These are phyloP conservation scores for Sebastes diploproa DNA, from an alignment of 2,797 vertebrate genomes.

Conservation along the genomic window DNA sequence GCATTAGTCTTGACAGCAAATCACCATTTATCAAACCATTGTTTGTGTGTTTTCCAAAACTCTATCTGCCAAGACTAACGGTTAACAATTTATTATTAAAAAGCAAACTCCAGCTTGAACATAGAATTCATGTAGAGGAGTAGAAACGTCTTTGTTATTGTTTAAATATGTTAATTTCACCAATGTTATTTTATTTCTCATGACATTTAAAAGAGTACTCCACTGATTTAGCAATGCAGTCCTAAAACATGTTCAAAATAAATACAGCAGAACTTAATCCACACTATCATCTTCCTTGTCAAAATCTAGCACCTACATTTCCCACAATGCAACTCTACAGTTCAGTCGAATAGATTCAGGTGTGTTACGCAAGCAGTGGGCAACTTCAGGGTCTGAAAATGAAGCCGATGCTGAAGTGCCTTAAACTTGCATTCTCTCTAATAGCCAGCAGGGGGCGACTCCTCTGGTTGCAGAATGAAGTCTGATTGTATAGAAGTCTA, in stretches of 20 bases:
- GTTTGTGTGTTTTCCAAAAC: background rate
- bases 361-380: background rate
- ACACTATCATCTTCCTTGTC: background rate
- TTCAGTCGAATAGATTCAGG: background rate
- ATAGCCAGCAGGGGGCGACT: no score
- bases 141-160: background rate
- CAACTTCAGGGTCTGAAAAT: no score
- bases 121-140: background rate
- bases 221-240: background rate
- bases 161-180: background rate
- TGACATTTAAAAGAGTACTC: background rate
- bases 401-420: no score
- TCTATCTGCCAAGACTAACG: background rate
- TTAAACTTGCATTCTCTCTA: no score
- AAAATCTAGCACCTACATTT: background rate
- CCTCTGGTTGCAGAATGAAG: fast-evolving
- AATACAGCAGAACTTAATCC: background rate
- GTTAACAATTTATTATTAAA: no score
- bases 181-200: background rate
- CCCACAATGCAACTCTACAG: background rate
- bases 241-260: background rate
- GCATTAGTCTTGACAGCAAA: background rate
- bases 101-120: background rate
- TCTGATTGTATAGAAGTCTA: no score
- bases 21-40: background rate